Conservation (phyloP, 2,888 invertebrate species). For the Eueremaeus valkanovi region DNA sequence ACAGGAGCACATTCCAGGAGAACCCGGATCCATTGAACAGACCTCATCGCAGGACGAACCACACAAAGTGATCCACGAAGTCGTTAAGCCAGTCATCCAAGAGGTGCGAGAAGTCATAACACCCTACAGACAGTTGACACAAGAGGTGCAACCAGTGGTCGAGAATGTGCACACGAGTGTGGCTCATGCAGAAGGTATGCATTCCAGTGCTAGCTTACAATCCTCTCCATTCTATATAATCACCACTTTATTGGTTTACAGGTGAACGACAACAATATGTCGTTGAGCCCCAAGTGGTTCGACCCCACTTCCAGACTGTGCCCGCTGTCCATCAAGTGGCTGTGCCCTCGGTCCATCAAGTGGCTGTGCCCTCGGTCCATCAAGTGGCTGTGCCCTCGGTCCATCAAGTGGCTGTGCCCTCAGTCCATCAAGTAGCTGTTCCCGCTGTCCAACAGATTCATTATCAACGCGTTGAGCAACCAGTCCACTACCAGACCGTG, state of each 20-base stretch:
- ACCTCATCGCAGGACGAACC: constrained; percentile 28
- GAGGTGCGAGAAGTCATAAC: constrained; percentile 29
- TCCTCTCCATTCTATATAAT: too few species aligned
- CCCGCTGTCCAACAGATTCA: neutral
- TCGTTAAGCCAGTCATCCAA: constrained; percentile 37
- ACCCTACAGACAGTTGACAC: constrained; percentile 23
- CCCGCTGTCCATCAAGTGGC: neutral
- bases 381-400: neutral
- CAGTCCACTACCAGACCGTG: neutral
- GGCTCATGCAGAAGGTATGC: constrained; percentile 35
- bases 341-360: neutral
- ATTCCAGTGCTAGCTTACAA: neutral
- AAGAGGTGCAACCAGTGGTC: constrained; percentile 20
- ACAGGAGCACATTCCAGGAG: constrained; percentile 34
- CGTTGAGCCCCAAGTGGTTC: neutral
- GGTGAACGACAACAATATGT: neutral
- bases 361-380: neutral
- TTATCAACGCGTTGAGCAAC: neutral
- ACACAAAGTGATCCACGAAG: constrained; percentile 33
- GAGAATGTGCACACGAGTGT: constrained; percentile 37
- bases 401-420: too few species aligned
- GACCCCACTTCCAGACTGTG: neutral
- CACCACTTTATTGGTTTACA: neutral
- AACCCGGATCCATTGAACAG: constrained; percentile 1
- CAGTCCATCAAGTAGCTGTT: neutral